Conservation (phyloP, 2,797 vertebrate species). For the Brachyrhaphis roseni region DNA sequence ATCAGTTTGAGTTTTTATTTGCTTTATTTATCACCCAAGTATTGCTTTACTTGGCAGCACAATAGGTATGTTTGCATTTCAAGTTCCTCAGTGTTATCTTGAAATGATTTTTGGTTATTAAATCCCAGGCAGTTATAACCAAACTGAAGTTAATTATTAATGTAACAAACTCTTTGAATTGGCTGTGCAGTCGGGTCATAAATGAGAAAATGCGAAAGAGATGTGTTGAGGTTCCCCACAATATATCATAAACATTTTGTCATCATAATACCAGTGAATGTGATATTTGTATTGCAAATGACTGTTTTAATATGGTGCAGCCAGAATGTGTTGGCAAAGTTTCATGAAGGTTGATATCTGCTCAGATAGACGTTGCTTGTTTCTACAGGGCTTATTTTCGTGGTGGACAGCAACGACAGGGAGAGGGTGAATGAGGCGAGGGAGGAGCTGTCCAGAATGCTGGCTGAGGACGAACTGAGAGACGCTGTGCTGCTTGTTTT, state of each 20-base stretch:
- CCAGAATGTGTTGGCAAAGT: not conserved
- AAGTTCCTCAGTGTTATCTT: not conserved
- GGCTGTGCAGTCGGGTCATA: not conserved
- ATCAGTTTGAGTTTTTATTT: not conserved
- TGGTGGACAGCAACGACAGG: constrained; percentile 90
- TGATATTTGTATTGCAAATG: not conserved
- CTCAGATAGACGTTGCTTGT: not conserved
- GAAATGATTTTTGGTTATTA: not conserved
- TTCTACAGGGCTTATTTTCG: constrained; percentile 86
- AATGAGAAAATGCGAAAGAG: not conserved
- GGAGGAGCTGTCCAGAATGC: constrained; percentile 86
- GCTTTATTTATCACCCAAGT: not conserved
- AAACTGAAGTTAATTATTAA: not conserved
- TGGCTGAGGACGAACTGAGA: constrained; percentile 86
- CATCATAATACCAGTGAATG: not conserved
- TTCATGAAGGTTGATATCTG: not conserved
- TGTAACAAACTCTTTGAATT: not conserved
- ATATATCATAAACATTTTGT: not conserved
- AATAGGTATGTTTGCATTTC: not conserved
- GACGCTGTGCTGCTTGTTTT: constrained; percentile 88
- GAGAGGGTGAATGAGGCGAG: constrained; percentile 87
- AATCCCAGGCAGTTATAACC: not conserved
- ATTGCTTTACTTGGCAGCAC: not conserved
- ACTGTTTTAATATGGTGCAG: not conserved
- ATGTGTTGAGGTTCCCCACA: not conserved